Conservation (phyloP, 2,113 vertebrate genomes). For the Dendrocopos noguchii region DNA sequence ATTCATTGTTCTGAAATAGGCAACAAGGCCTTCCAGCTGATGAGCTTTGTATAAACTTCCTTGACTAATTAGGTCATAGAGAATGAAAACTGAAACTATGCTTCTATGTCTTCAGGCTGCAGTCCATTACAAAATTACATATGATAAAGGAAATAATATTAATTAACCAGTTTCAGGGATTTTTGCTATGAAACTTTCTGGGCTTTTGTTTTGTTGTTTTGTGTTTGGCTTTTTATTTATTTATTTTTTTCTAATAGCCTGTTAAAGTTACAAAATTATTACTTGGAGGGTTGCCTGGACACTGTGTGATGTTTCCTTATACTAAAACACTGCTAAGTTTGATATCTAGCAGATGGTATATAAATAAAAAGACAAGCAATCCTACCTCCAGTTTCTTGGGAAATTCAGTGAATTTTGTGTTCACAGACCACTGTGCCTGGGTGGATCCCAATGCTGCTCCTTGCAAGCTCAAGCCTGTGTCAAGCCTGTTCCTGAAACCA, state of each 20-base stretch:
- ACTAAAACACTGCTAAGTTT: background rate
- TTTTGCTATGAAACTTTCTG: background rate
- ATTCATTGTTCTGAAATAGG: slow-evolving; percentile 3
- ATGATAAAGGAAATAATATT: background rate
- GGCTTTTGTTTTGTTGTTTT: too few relatives aligned
- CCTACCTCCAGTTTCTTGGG: background rate
- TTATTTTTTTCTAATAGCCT: background rate
- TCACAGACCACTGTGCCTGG: background rate
- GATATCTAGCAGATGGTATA: background rate
- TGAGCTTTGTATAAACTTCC: background rate
- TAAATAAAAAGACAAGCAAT: background rate
- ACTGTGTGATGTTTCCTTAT: background rate
- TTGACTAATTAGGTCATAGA: background rate
- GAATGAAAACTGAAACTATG: background rate
- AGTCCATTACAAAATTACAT: background rate
- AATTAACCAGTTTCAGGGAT: background rate
- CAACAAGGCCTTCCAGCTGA: background rate
- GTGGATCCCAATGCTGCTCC: background rate
- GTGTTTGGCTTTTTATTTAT: too few relatives aligned
- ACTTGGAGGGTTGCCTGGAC: background rate
- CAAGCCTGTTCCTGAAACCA: background rate
- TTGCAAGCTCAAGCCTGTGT: background rate
- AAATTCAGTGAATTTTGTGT: background rate
- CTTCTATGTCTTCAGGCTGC: background rate
- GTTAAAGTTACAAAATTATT: background rate